Evolutionary conservation across 37 sponge, comb jelly and placozoan species (phyloP), one percentile per base, ranked within the genome.

Genomic region (Mnemiopsis leidyi): DNA sequence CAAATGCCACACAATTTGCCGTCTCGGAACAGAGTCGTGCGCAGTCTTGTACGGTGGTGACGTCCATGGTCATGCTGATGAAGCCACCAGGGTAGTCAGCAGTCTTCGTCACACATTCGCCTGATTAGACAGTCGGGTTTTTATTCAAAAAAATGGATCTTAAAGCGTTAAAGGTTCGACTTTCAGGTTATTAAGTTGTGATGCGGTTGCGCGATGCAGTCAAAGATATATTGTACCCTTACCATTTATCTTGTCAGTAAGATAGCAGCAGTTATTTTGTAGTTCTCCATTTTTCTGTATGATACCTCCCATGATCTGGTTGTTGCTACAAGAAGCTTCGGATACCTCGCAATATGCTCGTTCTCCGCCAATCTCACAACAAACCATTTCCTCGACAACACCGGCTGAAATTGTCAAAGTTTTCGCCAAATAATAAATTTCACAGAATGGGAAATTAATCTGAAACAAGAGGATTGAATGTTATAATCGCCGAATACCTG

Each of bases 31-130:
- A 85, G 30, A 29, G 23, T 3, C 35, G 38, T 9, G 5, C 21
- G 61, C 90, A 85, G n/a, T 9, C 26, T 7, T 23, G 0, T 26
- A 85, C 61, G 2, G 36, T 5, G n/a, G 0, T 26, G 9, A 40
- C 21, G 23, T 85, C 48, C 25, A 33, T 39, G 1, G 30, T 38
- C 25, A 16, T 85, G 61, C 36, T 33, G 28, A 85, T 85, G 24
- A 21, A 18, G 0, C 90, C 90, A 20, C 90, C 61, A 26, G 90
- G 90, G 90, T 85, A 85, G 48, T 85, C 90, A 3, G 48, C 28
- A 28, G 38, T 18, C 0, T 39, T 28, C 0, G 48, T 39, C 0
- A 85, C 21, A 29, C 90, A 85, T 29, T 85, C 61, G 13, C 61
- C 61, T 48, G n/a, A n/a, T n/a, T n/a, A n/a, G n/a, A n/a, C n/a